Percentiles rank a stretch among this genome's conserved stretches.
These are phyloP conservation scores for Minunthozetes semirufus DNA, from an alignment of 2,888 invertebrate species.

Conservation along the genomic window DNA sequence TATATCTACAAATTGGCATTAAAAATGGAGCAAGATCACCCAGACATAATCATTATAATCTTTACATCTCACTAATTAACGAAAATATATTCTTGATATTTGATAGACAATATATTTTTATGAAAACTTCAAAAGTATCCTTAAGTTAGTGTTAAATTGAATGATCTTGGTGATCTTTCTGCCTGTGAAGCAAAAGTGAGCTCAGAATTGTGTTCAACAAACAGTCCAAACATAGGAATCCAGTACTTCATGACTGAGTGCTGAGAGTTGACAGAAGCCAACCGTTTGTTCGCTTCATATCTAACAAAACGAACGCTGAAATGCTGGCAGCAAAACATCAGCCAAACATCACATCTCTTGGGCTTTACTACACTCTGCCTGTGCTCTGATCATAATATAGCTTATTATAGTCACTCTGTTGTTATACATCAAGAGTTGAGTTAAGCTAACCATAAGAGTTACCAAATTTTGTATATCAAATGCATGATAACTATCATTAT, in stretches of 20 bases:
- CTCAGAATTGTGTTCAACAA: background rate
- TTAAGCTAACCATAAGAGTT: slow-evolving; percentile 23
- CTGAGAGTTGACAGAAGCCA: background rate
- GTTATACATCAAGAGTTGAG: slow-evolving; percentile 8
- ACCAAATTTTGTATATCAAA: background rate
- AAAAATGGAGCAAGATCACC: too few relatives aligned
- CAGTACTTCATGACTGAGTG: background rate
- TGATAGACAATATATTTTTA: too few relatives aligned
- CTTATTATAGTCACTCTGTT: background rate
- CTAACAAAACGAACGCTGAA: background rate
- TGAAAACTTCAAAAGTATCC: too few relatives aligned
- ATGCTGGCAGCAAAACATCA: background rate
- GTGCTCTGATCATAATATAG: background rate
- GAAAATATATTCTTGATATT: too few relatives aligned
- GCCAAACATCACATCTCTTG: background rate
- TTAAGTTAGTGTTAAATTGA: too few relatives aligned
- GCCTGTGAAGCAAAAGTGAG: background rate
- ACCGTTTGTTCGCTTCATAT: background rate
- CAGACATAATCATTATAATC: too few relatives aligned
- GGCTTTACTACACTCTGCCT: background rate
- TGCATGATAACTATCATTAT: background rate
- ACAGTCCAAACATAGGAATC: background rate
- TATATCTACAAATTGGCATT: too few relatives aligned
- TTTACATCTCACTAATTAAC: too few relatives aligned
- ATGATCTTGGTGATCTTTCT: too few relatives aligned